Percentiles rank a stretch among this genome's conserved stretches.
These are phyloP conservation scores for Bubalus kerabau DNA, from an alignment of 2,113 vertebrate species.

Conservation along the genomic window DNA sequence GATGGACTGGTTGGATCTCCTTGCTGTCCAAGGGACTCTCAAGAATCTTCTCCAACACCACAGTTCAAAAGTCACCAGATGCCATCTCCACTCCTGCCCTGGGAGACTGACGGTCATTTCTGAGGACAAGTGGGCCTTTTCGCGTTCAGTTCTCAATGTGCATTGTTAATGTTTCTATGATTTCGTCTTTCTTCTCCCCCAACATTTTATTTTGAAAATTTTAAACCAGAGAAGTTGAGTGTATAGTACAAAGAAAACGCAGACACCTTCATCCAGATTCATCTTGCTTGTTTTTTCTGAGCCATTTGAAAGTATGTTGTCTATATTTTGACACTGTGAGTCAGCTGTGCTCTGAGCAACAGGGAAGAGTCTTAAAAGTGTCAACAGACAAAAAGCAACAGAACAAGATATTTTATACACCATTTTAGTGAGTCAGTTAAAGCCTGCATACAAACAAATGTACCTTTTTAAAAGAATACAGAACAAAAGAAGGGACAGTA, in stretches of 20 bases:
- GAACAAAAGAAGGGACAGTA: not conserved
- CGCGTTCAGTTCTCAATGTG: not conserved
- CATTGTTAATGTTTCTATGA: not conserved
- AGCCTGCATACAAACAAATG: not conserved
- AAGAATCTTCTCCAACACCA: not conserved
- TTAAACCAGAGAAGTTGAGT: not conserved
- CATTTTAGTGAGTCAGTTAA: not conserved
- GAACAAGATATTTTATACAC: not conserved
- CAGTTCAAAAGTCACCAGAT: not conserved
- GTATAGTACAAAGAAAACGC: not conserved
- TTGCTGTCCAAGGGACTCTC: not conserved
- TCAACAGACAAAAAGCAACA: not conserved
- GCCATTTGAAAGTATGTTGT: not conserved
- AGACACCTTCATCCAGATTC: not conserved
- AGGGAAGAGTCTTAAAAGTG: not conserved
- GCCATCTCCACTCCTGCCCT: not conserved
- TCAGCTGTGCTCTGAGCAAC: not conserved
- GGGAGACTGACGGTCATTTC: not conserved
- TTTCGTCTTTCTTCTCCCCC: not conserved
- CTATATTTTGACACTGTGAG: not conserved
- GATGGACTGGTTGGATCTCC: not conserved
- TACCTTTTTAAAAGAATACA: not conserved
- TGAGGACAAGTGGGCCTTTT: not conserved
- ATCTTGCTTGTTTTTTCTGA: not conserved
- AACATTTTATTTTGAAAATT: not conserved